Evolutionary conservation across 2,113 vertebrate genomes (phyloP).

Genomic region (Poecile atricapillus): DNA sequence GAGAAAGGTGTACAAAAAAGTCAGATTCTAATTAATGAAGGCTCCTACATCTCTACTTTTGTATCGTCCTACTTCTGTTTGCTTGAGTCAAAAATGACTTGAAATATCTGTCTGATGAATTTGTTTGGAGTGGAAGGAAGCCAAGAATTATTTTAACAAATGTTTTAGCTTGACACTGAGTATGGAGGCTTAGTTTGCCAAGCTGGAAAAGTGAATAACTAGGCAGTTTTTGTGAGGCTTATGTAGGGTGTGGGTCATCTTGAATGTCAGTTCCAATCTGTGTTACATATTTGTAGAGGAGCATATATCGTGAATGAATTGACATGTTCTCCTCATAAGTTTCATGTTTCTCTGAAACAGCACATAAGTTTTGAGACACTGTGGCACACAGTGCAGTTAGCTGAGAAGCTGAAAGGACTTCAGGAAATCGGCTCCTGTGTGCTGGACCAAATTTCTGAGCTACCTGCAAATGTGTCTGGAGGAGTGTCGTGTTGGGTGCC

Average conservation of each 20-base stretch:
- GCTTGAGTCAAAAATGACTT: slow-evolving; percentile 35
- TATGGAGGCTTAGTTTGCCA: slow-evolving; percentile 25
- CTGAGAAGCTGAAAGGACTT: not conserved
- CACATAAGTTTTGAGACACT: not conserved
- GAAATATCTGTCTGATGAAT: slow-evolving; percentile 49
- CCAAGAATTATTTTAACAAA: slow-evolving; percentile 72
- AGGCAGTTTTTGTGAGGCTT: slow-evolving; percentile 28
- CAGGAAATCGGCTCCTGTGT: not conserved
- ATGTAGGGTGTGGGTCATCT: slow-evolving; percentile 15
- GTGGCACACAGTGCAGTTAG: not conserved
- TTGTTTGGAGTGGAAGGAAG: slow-evolving; percentile 65
- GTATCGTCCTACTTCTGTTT: not conserved
- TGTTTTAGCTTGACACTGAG: slow-evolving; percentile 44
- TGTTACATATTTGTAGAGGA: not conserved
- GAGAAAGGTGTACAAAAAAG: not conserved
- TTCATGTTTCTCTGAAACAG: not conserved
- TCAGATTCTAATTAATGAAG: not conserved
- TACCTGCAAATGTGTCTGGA: not conserved
- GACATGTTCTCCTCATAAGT: not conserved
- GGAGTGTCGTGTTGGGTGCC: rapidly evolving
- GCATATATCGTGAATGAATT: not conserved
- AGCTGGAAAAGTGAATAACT: slow-evolving; percentile 35
- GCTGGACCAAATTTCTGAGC: not conserved
- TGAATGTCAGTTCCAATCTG: slow-evolving; percentile 26
- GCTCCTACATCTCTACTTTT: not conserved